Base-by-base conservation (phyloP, 92 coral and sea anemone genomes). In the Zoanthus solanderi region DNA sequence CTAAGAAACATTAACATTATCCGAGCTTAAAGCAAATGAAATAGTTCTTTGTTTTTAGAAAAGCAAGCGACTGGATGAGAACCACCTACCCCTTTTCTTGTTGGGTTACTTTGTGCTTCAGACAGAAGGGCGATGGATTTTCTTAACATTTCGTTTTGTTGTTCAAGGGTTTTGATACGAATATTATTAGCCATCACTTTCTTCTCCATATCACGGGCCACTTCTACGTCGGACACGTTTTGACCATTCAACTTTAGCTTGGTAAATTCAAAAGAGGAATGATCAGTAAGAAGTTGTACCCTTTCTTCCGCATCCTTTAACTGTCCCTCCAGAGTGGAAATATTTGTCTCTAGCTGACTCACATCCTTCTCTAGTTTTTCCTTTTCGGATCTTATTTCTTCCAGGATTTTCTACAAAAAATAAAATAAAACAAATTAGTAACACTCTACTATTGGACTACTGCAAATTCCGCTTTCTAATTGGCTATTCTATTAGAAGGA, bases 141-240 rank as follows among this genome's bases (percentile, higher is more conserved):
- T 79, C 99, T 92, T 63, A 97, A 83, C 90, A 93, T 97, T 83
- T 97, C 98, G 79, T 97, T 97, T 88, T 97, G 97, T 14, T 87
- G 93, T 84, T 95, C 99, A 9, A 97, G 88, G 73, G 94, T 89
- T 85, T 90, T 87, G 6, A 97, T 97, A 32, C 99, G 90, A 81
- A 97, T 92, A 80, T 97, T 97, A 78, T 97, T 97, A 12, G 98
- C 92, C 94, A 93, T 90, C 8, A 97, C 95, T 87, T 97, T 97
- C 56, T 93, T 88, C 77, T 97, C 98, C 99, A 97, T 97, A 72
- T 97, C 98, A 34, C 82, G 87, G 15, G 95, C 95, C 1, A 97
- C 96, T 11, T 92, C 96, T 83, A 78, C 78, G 52, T 89, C 92
- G 48, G 88, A 67, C 0, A 88, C 90, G 23, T 69, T 88, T 9